Evolutionary conservation across 2,888 invertebrate species (phyloP).

Genomic region (Bellardia pandia): DNA sequence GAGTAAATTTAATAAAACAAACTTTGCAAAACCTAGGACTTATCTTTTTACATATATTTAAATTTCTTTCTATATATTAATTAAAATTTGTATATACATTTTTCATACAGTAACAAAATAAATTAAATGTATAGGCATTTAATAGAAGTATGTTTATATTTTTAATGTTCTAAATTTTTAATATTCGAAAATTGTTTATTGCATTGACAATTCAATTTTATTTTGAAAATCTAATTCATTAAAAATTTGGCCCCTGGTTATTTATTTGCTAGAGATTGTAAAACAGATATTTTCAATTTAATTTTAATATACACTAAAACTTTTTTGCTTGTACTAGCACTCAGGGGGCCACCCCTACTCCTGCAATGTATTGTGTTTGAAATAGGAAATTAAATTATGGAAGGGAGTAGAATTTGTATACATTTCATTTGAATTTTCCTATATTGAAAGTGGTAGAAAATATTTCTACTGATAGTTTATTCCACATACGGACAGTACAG

Average conservation of each 20-base stretch:
- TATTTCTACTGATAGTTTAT: no score
- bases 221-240: not conserved
- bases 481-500: no score
- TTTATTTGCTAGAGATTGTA: not conserved
- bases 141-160: not conserved
- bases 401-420: no score
- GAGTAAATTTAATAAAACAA: not conserved
- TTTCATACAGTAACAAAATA: slow-evolving; percentile 5
- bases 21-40: not conserved
- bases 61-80: not conserved
- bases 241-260: slow-evolving; percentile 2
- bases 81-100: not conserved
- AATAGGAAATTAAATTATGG: no score
- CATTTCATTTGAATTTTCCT: no score
- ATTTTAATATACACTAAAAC: not conserved
- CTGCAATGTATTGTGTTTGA: no score
- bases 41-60: not conserved
- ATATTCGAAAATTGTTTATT: not conserved
- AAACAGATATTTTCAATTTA: not conserved
- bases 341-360: no score
- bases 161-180: not conserved
- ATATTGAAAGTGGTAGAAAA: no score
- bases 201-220: not conserved
- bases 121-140: not conserved
- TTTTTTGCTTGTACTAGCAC: no score